These are phyloP conservation scores for Cranoglanis bouderius DNA, from an alignment of 2,113 vertebrate species.

Conservation along the genomic window DNA sequence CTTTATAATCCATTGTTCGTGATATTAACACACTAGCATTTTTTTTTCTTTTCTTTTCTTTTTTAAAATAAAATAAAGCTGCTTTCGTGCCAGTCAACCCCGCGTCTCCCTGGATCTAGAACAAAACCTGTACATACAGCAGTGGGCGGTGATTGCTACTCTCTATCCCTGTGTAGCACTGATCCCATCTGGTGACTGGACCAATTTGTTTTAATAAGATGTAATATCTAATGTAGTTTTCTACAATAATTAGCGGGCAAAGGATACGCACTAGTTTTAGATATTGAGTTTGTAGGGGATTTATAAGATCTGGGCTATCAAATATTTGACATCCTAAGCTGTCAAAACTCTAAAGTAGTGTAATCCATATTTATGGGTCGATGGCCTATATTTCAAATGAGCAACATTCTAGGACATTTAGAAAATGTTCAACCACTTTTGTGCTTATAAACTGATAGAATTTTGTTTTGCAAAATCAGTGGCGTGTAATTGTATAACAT, in stretches of 20 bases:
- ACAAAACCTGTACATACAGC: background rate
- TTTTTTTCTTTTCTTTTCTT: background rate
- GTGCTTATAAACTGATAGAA: background rate
- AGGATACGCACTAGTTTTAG: background rate
- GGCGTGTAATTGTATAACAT: background rate
- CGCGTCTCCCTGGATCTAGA: background rate
- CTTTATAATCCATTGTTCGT: background rate
- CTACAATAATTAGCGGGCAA: background rate
- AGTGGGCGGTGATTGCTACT: background rate
- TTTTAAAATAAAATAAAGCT: background rate
- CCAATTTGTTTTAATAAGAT: background rate
- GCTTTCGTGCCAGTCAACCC: background rate
- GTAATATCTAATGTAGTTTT: background rate
- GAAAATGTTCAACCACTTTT: background rate
- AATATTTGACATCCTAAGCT: background rate
- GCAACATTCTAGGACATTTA: conserved; percentile 23
- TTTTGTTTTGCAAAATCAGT: background rate
- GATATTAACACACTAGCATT: background rate
- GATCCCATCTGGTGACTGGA: conserved; percentile 38
- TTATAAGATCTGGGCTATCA: background rate
- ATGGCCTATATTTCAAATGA: background rate
- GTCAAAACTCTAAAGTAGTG: background rate
- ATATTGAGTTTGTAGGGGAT: background rate
- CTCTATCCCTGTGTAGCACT: conserved; percentile 34
- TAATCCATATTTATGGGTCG: background rate